Conservation (phyloP, 2,113 vertebrate species). For the Leucoraja erinaceus region DNA sequence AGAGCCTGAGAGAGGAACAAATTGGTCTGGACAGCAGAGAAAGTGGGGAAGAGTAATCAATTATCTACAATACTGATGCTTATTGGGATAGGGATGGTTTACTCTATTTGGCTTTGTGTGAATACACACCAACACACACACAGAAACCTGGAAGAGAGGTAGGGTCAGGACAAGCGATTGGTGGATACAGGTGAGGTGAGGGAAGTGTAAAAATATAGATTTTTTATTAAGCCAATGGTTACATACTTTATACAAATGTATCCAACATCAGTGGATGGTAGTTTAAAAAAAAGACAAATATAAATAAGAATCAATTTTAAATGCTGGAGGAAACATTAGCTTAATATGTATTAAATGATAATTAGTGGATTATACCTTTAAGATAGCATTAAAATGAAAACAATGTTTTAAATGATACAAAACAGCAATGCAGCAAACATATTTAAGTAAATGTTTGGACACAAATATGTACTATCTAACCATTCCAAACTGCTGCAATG, state of each 20-base stretch:
- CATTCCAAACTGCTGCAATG: background rate
- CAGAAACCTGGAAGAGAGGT: too few relatives aligned
- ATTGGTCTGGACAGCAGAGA: too few relatives aligned
- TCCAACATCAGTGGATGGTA: background rate
- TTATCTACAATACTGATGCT: too few relatives aligned
- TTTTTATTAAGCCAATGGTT: background rate
- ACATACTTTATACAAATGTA: background rate
- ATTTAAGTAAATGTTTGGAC: background rate
- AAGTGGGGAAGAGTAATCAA: too few relatives aligned
- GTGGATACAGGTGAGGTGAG: too few relatives aligned
- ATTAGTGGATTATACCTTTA: background rate
- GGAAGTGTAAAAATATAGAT: background rate
- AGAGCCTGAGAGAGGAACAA: too few relatives aligned
- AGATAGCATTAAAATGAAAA: background rate
- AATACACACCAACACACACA: background rate
- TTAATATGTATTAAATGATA: background rate
- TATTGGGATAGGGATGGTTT: background rate
- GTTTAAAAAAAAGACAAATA: background rate
- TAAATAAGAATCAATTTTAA: background rate
- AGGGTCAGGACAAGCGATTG: too few relatives aligned
- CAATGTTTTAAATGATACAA: background rate
- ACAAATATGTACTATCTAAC: background rate
- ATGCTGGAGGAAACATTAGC: too few relatives aligned
- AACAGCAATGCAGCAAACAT: background rate
- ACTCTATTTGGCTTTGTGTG: background rate